Conservation (phyloP, 2,888 invertebrate species). For the Hemithea aestivaria region DNA sequence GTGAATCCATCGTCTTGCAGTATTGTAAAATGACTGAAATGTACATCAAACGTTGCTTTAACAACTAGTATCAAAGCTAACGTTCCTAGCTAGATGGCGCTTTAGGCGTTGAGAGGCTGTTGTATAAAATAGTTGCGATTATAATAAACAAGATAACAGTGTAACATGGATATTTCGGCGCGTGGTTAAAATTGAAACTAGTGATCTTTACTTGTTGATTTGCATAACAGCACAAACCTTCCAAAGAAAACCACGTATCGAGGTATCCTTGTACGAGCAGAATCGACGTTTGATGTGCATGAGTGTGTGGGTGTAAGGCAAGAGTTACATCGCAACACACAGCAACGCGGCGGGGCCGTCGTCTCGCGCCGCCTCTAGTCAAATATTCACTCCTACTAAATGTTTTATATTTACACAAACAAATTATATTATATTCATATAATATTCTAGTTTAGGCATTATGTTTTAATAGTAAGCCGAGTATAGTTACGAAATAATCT, state of each 20-base stretch:
- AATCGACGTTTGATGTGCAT: slow-evolving; percentile 13
- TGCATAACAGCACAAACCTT: too few species aligned
- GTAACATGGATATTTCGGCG: too few species aligned
- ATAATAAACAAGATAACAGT: too few species aligned
- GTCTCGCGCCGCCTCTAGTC: slow-evolving; percentile 70
- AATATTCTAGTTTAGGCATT: slow-evolving; percentile 78
- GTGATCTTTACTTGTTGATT: too few species aligned
- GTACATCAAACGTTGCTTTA: slow-evolving; percentile 7
- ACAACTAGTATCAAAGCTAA: too few species aligned
- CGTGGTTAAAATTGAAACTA: slow-evolving; percentile 2
- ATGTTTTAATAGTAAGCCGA: slow-evolving; percentile 69
- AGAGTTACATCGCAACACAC: slow-evolving; percentile 21
- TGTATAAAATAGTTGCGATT: too few species aligned
- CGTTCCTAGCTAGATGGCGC: slow-evolving; percentile 3
- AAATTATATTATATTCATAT: slow-evolving; percentile 73
- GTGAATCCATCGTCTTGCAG: not conserved
- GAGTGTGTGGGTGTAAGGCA: slow-evolving; percentile 20
- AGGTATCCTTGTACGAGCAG: too few species aligned
- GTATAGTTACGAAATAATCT: slow-evolving; percentile 48
- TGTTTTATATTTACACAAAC: slow-evolving; percentile 80
- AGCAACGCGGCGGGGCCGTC: slow-evolving; percentile 28
- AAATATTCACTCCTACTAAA: slow-evolving; percentile 78
- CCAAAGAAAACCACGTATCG: too few species aligned
- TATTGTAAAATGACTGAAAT: slow-evolving; percentile 3
- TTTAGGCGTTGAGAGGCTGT: not conserved